Base-by-base conservation (phyloP, 2,888 invertebrate species). In the Hermodice carunculata region DNA sequence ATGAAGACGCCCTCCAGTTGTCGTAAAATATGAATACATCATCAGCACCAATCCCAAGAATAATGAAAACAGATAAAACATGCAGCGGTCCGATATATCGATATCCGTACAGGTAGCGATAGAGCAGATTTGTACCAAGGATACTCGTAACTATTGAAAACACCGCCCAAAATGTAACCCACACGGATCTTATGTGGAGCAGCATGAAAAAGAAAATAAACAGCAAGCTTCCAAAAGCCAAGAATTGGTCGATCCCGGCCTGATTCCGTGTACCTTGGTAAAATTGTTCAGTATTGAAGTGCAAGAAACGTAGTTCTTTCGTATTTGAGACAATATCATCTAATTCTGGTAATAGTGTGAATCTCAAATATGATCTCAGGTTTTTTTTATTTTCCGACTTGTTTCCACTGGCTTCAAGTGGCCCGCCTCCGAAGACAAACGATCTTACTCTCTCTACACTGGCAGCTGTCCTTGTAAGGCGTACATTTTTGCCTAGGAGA, bases 21-120 rank as follows among this genome's bases (percentile, higher is more conserved):
- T 74, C 63, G 51, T 52, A 63, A 61, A 73, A 76, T 6, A 76
- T 64, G 46, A 70, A 76, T 17, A 75, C 43, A 48, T 76, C 72
- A 46, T 76, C 74, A 11, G 75, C 74, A 22, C 75, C 75, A n/a
- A 75, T 67, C 8, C 75, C 75, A 3, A 75, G 62, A 14, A 75
- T 70, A 31, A 75, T 70, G 56, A 75, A 75, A 31, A 75, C 61
- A 8, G 75, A 46, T 11, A 75, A 54, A 11, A 75, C 49, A 53
- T 75, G 75, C 53, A 75, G 76, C 29, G 56, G 62, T 6, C 75
- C 73, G 40, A 75, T 66, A 46, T 76, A 75, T 1, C 37, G 32
- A 40, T 66, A 69, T 54, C 69, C 67, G 17, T 76, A 52, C 17
- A 71, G 44, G 28, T 61, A 46, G 8, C 69, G 59, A 43, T 75